A percentile compares a stretch with the other conserved stretches of the same genome.
phyloP scores from a whole-genome alignment of 1,140 invertebrate genomes.

The Liolophura sinensis region DNA sequence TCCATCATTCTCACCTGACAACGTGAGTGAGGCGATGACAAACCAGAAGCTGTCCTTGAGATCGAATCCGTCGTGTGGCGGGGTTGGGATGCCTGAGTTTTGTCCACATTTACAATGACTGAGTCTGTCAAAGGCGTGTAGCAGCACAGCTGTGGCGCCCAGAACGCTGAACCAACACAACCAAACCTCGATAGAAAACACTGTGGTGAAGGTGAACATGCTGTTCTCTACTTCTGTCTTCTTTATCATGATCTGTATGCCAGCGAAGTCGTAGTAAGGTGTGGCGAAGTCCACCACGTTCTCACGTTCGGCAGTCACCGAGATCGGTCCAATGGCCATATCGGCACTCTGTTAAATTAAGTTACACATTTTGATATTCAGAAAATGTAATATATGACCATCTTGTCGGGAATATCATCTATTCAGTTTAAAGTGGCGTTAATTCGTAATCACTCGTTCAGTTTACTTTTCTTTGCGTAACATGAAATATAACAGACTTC shows the following conservation, averaged over 20 bases:
- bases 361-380: neutral
- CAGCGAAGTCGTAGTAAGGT: slow-evolving; percentile 37
- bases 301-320: slow-evolving; percentile 33
- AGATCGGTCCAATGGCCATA: slow-evolving; percentile 26
- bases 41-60: slow-evolving; percentile 80
- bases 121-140: slow-evolving; percentile 31
- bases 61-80: slow-evolving; percentile 12
- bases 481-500: neutral
- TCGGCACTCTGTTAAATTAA: slow-evolving; percentile 24
- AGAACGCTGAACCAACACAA: slow-evolving; percentile 22
- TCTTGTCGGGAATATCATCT: neutral
- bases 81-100: too few species aligned
- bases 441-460: neutral
- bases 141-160: slow-evolving; percentile 18
- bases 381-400: too few species aligned
- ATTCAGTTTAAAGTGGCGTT: neutral
- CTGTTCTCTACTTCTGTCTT: slow-evolving; percentile 12
- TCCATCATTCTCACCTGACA: slow-evolving; percentile 68
- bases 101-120: slow-evolving; percentile 15
- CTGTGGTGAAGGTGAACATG: slow-evolving; percentile 29
- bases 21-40: slow-evolving; percentile 86
- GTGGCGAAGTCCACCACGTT: slow-evolving; percentile 31
- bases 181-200: slow-evolving; percentile 33
- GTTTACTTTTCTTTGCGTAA: neutral
- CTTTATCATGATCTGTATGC: slow-evolving; percentile 33